phyloP scores from a whole-genome alignment of 2,113 vertebrate species.

The Stigmatopora nigra region DNA sequence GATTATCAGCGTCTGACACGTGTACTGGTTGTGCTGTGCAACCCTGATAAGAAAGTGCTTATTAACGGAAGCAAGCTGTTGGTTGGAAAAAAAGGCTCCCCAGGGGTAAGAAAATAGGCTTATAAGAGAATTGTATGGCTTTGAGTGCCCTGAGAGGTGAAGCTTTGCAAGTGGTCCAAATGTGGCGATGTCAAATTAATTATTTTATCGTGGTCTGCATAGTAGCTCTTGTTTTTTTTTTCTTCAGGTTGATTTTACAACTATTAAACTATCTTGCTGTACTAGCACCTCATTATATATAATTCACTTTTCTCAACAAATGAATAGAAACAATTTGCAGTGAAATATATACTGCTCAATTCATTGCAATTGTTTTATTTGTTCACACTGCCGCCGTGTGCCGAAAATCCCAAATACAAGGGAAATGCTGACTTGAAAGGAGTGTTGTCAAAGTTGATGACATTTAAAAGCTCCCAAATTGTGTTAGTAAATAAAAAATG shows the following conservation, averaged over 20 bases:
- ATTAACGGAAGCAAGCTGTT: slow-evolving; percentile 28
- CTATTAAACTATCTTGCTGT: not conserved
- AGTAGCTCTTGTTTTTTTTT: not conserved
- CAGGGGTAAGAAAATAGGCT: not conserved
- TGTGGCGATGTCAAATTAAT: not conserved
- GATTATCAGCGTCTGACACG: slow-evolving; percentile 43
- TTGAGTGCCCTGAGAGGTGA: slow-evolving; percentile 3
- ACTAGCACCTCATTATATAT: not conserved
- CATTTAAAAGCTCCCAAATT: no score
- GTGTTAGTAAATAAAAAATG: no score
- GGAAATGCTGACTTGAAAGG: no score
- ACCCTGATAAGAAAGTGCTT: slow-evolving; percentile 44
- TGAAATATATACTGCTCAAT: no score
- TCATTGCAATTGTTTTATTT: no score
- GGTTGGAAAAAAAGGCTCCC: slow-evolving; percentile 7
- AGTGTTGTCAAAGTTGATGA: no score
- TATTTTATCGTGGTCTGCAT: not conserved
- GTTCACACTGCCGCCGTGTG: no score
- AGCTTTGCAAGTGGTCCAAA: not conserved
- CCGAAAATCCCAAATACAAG: no score
- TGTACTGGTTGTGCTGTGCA: slow-evolving; percentile 36
- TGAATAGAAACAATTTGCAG: slow-evolving; percentile 14
- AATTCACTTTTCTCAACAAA: not conserved
- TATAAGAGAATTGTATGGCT: not conserved
- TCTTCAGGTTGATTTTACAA: not conserved